Conservation (phyloP, 2,113 vertebrate genomes). For the Zootoca vivipara region DNA sequence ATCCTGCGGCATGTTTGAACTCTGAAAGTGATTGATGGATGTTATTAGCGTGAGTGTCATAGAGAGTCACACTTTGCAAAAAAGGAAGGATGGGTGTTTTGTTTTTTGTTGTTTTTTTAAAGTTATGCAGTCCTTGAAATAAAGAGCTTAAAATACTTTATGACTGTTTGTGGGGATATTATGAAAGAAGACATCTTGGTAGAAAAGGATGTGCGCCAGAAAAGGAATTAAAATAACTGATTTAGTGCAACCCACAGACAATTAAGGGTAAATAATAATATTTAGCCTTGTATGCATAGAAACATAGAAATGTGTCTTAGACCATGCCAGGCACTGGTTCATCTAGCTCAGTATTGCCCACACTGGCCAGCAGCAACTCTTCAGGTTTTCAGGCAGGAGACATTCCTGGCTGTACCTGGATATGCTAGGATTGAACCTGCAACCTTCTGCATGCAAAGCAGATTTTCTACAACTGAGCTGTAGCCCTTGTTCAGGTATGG, state of each 20-base stretch:
- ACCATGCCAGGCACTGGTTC: too few relatives aligned
- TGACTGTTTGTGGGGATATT: conserved; percentile 49
- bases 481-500: too few relatives aligned
- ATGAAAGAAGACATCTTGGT: conserved; percentile 17
- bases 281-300: too few relatives aligned
- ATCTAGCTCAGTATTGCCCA: too few relatives aligned
- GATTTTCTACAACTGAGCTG: too few relatives aligned
- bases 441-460: too few relatives aligned
- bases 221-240: conserved; percentile 21
- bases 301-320: neutral
- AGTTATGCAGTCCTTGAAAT: conserved; percentile 32
- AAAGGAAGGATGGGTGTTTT: conserved; percentile 17
- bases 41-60: neutral
- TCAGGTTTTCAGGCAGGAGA: too few relatives aligned
- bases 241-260: conserved; percentile 43
- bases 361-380: too few relatives aligned
- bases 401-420: too few relatives aligned
- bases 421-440: too few relatives aligned
- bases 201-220: conserved; percentile 18
- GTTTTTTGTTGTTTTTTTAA: neutral
- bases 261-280: conserved; percentile 12
- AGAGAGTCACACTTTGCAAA: conserved; percentile 28
- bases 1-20: neutral
- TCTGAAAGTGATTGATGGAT: neutral
- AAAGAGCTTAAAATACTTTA: conserved; percentile 47